A percentile compares a stretch with the other conserved stretches of the same genome.
Conservation (phyloP, 2,797 vertebrate genomes). For the Semaprochilodus insignis region DNA sequence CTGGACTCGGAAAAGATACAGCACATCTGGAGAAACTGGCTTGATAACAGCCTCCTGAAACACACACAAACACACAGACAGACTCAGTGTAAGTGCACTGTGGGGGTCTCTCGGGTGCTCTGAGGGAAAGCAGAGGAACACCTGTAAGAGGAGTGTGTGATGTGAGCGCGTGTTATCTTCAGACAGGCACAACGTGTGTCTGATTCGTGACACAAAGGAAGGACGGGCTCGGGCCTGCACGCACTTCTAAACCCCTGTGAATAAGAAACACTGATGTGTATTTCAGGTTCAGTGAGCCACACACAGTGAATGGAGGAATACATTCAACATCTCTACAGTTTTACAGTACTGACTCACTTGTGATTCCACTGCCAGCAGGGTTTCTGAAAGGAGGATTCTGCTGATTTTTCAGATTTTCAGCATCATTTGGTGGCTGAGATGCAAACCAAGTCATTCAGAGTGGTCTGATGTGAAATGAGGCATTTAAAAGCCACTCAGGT, state of each 20-base stretch:
- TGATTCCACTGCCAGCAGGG: background rate
- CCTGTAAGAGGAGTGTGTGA: conserved; percentile 34
- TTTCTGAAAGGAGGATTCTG: too few species aligned
- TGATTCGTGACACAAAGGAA: conserved; percentile 50
- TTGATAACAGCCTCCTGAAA: conserved; percentile 92
- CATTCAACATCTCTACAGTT: background rate
- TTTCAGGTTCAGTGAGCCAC: conserved; percentile 8
- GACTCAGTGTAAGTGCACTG: background rate
- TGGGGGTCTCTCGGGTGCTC: conserved; percentile 31
- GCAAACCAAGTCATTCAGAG: too few species aligned
- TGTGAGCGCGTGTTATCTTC: conserved; percentile 48
- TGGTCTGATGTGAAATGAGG: too few species aligned
- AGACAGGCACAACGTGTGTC: conserved; percentile 30
- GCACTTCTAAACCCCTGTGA: conserved; percentile 16
- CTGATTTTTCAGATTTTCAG: too few species aligned
- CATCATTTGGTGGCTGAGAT: too few species aligned
- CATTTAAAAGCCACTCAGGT: too few species aligned
- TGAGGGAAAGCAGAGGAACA: conserved; percentile 22
- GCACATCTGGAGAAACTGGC: conserved; percentile 92
- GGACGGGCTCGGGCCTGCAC: conserved; percentile 19
- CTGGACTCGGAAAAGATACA: conserved; percentile 97
- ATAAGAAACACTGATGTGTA: conserved; percentile 6
- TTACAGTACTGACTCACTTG: background rate
- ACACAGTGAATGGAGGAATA: background rate
- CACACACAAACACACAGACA: conserved; percentile 38